Evolutionary conservation across 2,888 invertebrate species (phyloP), one percentile per base, ranked within the genome.

Genomic region (Tryphoninae sp.): DNA sequence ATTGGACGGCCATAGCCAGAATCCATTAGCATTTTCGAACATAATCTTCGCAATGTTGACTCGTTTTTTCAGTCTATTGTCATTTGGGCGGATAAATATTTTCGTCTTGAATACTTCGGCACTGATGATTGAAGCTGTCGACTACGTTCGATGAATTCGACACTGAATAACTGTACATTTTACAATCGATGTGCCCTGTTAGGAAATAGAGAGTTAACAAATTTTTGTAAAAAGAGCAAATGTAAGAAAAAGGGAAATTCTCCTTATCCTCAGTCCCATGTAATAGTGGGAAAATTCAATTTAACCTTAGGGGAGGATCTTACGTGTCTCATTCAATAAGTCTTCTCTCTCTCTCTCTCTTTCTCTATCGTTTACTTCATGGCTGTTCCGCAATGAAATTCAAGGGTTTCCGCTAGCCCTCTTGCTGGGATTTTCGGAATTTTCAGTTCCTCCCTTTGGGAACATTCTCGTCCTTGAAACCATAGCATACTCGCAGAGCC

Each of bases 201-300:
- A 26, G 0, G 1, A 26, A 26, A 26, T 26, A 19, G 19, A 4
- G 3, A 26, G 2, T 2, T 26, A 4, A 26, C 2, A 26, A 4
- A 26, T 26, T 26, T 26, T 26, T 53, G 53, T 6, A 45, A 42
- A 40, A 58, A 6, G 2, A 8, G 19, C 49, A 22, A 42, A 49
- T 23, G 53, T n/a, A 49, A 9, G n/a, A 6, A 16, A 62, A 40
- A 49, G 19, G 40, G 67, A 22, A 40, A 77, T 7, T 33, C 80
- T 23, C 81, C 81, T 81, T 26, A 26, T 26, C 72, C 58, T 45
- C 69, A 62, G 74, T 67, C 78, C 78, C 82, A 82, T 82, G 75
- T 81, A 62, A 62, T 42, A 40, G 61, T 55, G 19, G 62, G 19
- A 62, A 77, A 81, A 77, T 81, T 65, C 78, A 81, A 81, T 81